Conservation (phyloP, 2,888 invertebrate species). For the Lochmaea crataegi region DNA sequence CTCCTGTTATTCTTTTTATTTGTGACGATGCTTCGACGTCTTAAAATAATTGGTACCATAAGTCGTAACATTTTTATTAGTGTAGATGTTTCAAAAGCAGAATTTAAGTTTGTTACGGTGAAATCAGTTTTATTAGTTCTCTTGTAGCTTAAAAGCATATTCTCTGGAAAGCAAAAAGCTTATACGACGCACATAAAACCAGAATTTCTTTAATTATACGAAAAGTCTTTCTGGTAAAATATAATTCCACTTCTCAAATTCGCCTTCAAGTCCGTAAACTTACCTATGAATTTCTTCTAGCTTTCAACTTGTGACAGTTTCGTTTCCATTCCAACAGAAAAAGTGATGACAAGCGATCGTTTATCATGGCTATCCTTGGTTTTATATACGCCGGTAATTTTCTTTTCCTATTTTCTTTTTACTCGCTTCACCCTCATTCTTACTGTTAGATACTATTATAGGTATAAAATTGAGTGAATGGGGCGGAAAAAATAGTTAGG, state of each 20-base stretch:
- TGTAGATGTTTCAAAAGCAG: too few relatives aligned
- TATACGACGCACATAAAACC: background rate
- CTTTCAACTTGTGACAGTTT: constrained; percentile 39
- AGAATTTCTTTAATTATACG: background rate
- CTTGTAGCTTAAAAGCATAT: background rate
- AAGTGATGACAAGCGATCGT: constrained; percentile 41
- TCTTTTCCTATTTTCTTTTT: constrained; percentile 39
- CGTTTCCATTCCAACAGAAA: constrained; percentile 38
- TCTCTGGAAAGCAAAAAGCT: background rate
- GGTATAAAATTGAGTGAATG: constrained; percentile 38
- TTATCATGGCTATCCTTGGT: constrained; percentile 42
- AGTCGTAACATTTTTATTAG: too few relatives aligned
- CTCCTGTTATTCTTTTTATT: too few relatives aligned
- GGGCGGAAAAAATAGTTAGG: constrained; percentile 21
- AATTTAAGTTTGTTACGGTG: background rate
- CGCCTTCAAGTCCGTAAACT: background rate
- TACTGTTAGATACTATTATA: constrained; percentile 37
- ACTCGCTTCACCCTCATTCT: constrained; percentile 30
- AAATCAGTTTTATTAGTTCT: background rate
- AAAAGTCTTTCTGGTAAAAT: background rate
- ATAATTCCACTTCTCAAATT: background rate
- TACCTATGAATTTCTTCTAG: constrained; percentile 37
- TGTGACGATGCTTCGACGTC: too few relatives aligned
- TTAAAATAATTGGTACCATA: too few relatives aligned
- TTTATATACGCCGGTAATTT: constrained; percentile 40